phyloP scores from a whole-genome alignment of 1,140 invertebrate genomes.

The Streblospio benedicti region DNA sequence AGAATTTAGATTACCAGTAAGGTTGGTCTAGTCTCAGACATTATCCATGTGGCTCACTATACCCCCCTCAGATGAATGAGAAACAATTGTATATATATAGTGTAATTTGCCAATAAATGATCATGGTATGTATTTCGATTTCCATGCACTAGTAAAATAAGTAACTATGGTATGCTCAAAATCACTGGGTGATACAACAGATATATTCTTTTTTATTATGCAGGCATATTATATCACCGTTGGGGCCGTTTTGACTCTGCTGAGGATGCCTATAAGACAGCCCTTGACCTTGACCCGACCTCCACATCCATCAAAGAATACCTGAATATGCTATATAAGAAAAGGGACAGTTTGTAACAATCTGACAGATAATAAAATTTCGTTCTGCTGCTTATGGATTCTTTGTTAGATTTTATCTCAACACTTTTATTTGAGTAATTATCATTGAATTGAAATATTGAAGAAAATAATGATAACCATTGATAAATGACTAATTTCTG shows the following conservation, averaged over 20 bases:
- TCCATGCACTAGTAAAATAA: not conserved
- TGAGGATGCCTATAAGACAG: constrained; percentile 63
- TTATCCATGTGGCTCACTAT: not conserved
- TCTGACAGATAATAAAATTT: no score
- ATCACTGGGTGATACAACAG: not conserved
- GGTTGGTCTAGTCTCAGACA: no score
- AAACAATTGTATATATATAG: not conserved
- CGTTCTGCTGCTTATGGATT: no score
- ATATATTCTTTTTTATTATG: constrained; percentile 32
- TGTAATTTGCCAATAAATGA: not conserved
- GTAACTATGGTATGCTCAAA: not conserved
- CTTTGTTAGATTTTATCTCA: no score
- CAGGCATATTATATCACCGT: constrained; percentile 85
- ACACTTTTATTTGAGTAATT: no score
- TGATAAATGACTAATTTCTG: no score
- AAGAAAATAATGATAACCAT: no score
- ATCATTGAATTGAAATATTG: no score
- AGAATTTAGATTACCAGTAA: not conserved
- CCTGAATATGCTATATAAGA: constrained; percentile 48
- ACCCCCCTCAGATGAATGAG: not conserved
- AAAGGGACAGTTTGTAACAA: no score
- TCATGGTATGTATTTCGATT: not conserved
- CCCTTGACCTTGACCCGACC: constrained; percentile 62
- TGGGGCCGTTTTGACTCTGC: constrained; percentile 74
- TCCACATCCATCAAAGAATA: constrained; percentile 50